These are phyloP conservation scores for Ivindomyrus marchei DNA, from an alignment of 2,113 vertebrate genomes.

Conservation along the genomic window DNA sequence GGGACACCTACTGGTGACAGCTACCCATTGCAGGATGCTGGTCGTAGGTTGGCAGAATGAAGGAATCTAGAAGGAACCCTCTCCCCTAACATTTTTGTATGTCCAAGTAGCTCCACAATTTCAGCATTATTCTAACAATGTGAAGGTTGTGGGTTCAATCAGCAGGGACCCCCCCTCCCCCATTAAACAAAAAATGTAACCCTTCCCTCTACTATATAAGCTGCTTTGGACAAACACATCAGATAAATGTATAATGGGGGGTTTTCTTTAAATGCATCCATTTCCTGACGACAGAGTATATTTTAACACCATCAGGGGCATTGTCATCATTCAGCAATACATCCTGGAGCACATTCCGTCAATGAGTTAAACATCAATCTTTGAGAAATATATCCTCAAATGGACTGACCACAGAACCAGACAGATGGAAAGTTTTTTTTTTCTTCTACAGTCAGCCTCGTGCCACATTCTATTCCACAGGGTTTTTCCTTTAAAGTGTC, in stretches of 20 bases:
- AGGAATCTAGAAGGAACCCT: neutral
- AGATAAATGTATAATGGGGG: neutral
- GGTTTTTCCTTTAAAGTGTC: neutral
- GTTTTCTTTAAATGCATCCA: neutral
- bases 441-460: neutral
- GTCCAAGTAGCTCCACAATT: neutral
- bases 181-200: neutral
- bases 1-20: neutral
- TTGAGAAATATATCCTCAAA: neutral
- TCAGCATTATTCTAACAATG: neutral
- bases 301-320: neutral
- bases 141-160: neutral
- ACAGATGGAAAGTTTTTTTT: neutral
- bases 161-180: neutral
- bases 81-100: neutral
- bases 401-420: neutral
- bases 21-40: neutral
- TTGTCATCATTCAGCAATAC: neutral
- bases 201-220: neutral
- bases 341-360: neutral
- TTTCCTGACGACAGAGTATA: neutral
- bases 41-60: neutral
- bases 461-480: neutral
- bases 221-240: neutral
- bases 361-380: neutral